These are phyloP conservation scores for Orchestia grillus DNA, from an alignment of 1,140 invertebrate species.

Conservation along the genomic window DNA sequence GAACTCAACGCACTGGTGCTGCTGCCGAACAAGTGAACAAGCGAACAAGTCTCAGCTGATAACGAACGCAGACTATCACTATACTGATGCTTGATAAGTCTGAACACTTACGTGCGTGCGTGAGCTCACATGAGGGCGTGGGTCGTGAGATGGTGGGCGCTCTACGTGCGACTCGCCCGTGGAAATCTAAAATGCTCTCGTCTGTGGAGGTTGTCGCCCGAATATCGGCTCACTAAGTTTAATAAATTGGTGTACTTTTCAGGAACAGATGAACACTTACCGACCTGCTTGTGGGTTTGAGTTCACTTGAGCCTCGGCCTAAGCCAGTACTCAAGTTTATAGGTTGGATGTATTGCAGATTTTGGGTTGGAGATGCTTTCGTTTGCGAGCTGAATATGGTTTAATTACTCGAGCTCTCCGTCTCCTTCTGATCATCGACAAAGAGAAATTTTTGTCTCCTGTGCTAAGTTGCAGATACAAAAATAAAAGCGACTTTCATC, in stretches of 20 bases:
- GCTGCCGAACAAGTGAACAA: too few species aligned
- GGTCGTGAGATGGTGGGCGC: background rate
- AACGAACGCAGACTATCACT: background rate
- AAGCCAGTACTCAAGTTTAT: too few species aligned
- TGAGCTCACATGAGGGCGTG: background rate
- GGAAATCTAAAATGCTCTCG: background rate
- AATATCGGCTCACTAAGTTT: background rate
- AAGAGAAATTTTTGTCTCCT: too few species aligned
- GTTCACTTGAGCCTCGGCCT: background rate
- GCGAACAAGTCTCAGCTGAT: constrained; percentile 21
- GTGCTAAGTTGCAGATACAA: too few species aligned
- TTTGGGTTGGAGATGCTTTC: too few species aligned
- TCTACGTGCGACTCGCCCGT: background rate
- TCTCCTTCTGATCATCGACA: too few species aligned
- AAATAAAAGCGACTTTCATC: too few species aligned
- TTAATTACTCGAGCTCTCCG: too few species aligned
- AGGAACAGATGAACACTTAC: background rate
- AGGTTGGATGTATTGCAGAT: too few species aligned
- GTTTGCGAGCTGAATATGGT: too few species aligned
- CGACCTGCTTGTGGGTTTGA: background rate
- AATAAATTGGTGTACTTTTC: background rate
- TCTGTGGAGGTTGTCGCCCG: background rate
- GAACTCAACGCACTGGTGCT: background rate
- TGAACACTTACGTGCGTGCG: background rate
- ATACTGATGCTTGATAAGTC: background rate